These are phyloP conservation scores for Lasioglossum villosulum DNA, from an alignment of 2,888 invertebrate species.

Conservation along the genomic window DNA sequence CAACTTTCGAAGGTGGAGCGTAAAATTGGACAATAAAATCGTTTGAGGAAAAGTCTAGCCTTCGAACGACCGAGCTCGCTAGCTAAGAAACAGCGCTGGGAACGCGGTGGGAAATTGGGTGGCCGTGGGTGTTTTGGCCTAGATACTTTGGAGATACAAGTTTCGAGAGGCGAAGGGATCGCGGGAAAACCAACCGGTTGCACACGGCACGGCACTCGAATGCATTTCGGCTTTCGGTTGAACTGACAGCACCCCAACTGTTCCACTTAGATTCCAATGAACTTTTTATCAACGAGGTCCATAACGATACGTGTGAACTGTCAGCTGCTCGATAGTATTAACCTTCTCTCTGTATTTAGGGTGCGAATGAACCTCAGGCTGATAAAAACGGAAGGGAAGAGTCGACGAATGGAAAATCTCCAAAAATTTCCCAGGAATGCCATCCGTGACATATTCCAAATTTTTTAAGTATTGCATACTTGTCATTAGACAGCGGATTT, in stretches of 20 bases:
- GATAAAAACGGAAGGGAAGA: too few species aligned
- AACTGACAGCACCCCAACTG: neutral
- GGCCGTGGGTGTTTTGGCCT: slow-evolving; percentile 56
- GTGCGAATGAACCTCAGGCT: too few species aligned
- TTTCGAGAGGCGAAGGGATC: slow-evolving; percentile 37
- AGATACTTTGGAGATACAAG: slow-evolving; percentile 37
- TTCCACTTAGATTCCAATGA: neutral
- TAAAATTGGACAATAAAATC: neutral
- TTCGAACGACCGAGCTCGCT: neutral
- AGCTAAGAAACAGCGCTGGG: neutral
- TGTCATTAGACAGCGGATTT: too few species aligned
- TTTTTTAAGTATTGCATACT: too few species aligned
- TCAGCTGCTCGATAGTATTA: neutral
- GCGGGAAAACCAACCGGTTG: slow-evolving; percentile 42
- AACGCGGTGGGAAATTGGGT: slow-evolving; percentile 17
- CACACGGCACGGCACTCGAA: slow-evolving; percentile 61
- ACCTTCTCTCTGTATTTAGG: too few species aligned
- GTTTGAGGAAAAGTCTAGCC: neutral
- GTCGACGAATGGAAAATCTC: too few species aligned
- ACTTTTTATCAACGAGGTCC: neutral
- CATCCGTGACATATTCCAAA: too few species aligned
- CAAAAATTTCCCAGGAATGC: too few species aligned
- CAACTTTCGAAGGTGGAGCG: neutral
- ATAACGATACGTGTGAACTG: neutral
- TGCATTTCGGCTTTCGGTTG: slow-evolving; percentile 30